Evolutionary conservation across 2,113 vertebrate species (phyloP).

Genomic region (Lates calcarifer): DNA sequence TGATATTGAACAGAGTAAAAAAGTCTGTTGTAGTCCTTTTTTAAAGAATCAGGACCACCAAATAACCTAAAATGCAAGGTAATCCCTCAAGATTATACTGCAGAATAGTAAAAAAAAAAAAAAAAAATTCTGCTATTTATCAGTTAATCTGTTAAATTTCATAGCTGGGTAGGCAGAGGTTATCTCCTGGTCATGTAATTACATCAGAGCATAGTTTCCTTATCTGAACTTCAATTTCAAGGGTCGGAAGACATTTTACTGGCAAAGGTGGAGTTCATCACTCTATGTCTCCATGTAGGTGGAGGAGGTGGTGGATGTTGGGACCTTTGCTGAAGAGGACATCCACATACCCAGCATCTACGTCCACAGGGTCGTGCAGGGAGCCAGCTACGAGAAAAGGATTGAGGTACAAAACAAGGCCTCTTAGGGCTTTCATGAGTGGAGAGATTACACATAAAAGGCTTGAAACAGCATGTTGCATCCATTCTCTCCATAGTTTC

Average conservation of each 20-base stretch:
- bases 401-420: conserved; percentile 90
- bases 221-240: conserved; percentile 52
- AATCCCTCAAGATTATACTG: background rate
- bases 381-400: conserved; percentile 91
- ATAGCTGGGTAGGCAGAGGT: conserved; percentile 28
- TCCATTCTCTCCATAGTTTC: background rate
- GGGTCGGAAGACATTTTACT: conserved; percentile 28
- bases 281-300: conserved; percentile 85
- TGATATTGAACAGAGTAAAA: background rate
- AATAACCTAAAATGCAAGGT: background rate
- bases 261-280: conserved; percentile 18
- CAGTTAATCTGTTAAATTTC: conserved; percentile 41
- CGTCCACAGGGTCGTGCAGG: conserved; percentile 93
- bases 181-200: conserved; percentile 50
- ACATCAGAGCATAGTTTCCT: conserved; percentile 33
- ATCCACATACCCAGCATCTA: conserved; percentile 98
- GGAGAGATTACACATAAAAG: background rate
- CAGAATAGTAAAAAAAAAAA: background rate
- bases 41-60: background rate
- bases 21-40: background rate
- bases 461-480: background rate
- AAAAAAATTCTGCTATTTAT: conserved; percentile 16
- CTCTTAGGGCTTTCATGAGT: conserved; percentile 11
- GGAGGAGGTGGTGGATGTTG: conserved; percentile 96
- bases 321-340: conserved; percentile 93